Evolutionary conservation across 2,888 invertebrate species (phyloP).

Genomic region (Microplitis manilae): DNA sequence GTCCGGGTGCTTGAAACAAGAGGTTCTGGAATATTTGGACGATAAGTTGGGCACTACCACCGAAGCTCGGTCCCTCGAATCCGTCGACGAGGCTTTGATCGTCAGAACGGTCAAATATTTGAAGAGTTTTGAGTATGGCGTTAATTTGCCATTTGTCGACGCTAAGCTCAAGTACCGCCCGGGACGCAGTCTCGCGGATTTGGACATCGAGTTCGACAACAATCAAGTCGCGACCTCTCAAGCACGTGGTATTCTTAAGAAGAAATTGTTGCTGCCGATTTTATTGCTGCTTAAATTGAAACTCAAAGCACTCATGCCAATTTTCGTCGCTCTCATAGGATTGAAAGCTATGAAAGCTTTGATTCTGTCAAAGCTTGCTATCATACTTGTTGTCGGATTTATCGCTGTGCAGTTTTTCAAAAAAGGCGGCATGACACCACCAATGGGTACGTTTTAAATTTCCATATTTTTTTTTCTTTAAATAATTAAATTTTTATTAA

Average conservation of each 20-base stretch:
- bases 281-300: constrained; percentile 86
- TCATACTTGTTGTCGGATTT: constrained; percentile 86
- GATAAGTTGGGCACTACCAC: constrained; percentile 75
- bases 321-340: constrained; percentile 84
- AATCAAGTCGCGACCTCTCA: constrained; percentile 63
- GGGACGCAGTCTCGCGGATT: constrained; percentile 67
- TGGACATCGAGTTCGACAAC: constrained; percentile 69
- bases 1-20: constrained; percentile 82
- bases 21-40: constrained; percentile 84
- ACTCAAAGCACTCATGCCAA: constrained; percentile 87
- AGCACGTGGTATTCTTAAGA: constrained; percentile 84
- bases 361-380: constrained; percentile 87
- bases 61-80: constrained; percentile 64
- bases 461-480: not conserved
- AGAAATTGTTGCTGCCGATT: constrained; percentile 86
- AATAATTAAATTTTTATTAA: not conserved
- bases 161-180: constrained; percentile 66
- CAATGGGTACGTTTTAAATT: constrained; percentile 61
- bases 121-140: constrained; percentile 82
- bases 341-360: constrained; percentile 88
- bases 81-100: constrained; percentile 80
- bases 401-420: constrained; percentile 84
- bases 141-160: constrained; percentile 77
- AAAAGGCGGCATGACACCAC: constrained; percentile 79
- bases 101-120: constrained; percentile 81